Evolutionary conservation across 1,140 invertebrate genomes (phyloP).

Genomic region (Tetramorium parvispinum): DNA sequence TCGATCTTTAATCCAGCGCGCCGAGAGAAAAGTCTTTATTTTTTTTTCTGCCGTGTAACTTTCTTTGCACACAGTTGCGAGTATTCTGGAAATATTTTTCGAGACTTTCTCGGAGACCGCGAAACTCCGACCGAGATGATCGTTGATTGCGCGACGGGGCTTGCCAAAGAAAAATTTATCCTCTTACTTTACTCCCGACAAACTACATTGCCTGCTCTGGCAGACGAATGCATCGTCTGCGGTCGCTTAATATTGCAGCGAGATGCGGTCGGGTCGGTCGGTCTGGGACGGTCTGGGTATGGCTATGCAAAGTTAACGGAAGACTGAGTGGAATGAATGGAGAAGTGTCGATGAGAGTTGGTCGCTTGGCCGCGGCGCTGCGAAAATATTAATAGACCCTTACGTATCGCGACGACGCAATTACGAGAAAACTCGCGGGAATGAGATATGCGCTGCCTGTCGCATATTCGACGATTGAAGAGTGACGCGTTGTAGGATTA

Average conservation of each 20-base stretch:
- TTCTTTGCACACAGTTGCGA: neutral
- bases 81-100: neutral
- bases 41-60: neutral
- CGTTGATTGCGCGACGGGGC: neutral
- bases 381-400: constrained; percentile 37
- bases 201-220: neutral
- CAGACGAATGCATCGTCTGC: neutral
- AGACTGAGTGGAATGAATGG: constrained; percentile 34
- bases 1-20: constrained; percentile 27
- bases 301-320: constrained; percentile 42
- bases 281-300: neutral
- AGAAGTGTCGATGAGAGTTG: constrained; percentile 44
- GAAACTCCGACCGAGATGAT: too few relatives aligned
- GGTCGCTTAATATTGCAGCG: constrained; percentile 21
- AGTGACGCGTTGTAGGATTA: neutral
- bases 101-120: neutral
- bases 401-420: neutral
- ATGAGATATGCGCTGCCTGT: neutral
- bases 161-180: too few relatives aligned
- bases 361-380: neutral
- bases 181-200: neutral
- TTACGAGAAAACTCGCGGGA: neutral
- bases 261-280: neutral
- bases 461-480: neutral
- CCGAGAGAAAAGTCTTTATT: neutral